Base-by-base conservation (phyloP, 2,888 invertebrate genomes). In the Fabriciana adippe region DNA sequence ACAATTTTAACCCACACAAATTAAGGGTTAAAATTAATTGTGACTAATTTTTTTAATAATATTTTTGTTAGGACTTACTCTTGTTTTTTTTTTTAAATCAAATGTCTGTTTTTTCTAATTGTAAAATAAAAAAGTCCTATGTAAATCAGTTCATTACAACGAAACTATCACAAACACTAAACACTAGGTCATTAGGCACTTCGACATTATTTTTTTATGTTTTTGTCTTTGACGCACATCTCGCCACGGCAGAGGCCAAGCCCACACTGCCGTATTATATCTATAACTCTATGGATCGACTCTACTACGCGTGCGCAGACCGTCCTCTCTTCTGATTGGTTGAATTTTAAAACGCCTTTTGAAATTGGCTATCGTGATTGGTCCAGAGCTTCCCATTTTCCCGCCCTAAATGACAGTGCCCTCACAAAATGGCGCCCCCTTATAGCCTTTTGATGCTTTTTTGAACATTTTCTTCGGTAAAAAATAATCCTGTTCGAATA, bases 401-500 rank as follows among this genome's bases (percentile, higher is more conserved):
- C 89, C 91, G 89, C 92, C 92, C 87, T 83, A 82, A 83, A 79
- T 80, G 83, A 80, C 83, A 77, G 76, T 83, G 81, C 89, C 90
- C 90, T 88, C 80, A 85, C 90, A 92, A 92, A 88, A 92, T 92
- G 92, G 92, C 92, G 90, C 83, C 83, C 89, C 92, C 89, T 86
- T 73, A 88, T 83, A 89, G 88, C 88, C 87, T 89, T 89, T 89
- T 88, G 89, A 90, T 90, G 87, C 86, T 89, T 91, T 92, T 92
- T 92, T 89, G 87, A 90, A 85, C 90, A 88, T 90, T 90, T 92
- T 89, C 89, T 85, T 86, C 81, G 83, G 88, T 90, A 90, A 92
- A 90, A 92, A 91, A 92, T 92, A 92, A 92, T 91, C 92, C 90
- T 86, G 92, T 92, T 90, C 84, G 85, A 87, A 89, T 88, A 92